Evolutionary conservation across 2,888 invertebrate species (phyloP), one percentile per base, ranked within the genome.

Genomic region (Lamellibrachia columna): DNA sequence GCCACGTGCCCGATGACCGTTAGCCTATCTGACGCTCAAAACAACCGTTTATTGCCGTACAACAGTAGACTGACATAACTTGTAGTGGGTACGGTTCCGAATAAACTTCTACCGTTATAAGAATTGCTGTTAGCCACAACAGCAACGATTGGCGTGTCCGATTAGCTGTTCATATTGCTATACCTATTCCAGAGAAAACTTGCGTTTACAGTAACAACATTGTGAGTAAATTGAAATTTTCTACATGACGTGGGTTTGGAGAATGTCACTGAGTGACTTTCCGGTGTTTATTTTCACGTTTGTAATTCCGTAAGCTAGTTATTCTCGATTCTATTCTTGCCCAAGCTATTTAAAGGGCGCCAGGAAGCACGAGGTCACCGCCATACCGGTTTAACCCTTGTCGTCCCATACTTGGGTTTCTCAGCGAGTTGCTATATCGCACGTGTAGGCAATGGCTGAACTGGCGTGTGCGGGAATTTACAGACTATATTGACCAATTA

Each of bases 281-380:
- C n/a, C 15, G 75, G 75, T 75, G 75, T 75, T 75, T 55, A 22
- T 6, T 75, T 75, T 75, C 75, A 6, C 22, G 75, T 22, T 15
- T 75, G 0, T 22, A n/a, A 6, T 15, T 22, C 22, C 60, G 75
- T 22, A n/a, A 22, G 75, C 22, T n/a, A 6, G 75, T n/a, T 22
- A 75, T 15, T 22, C 22, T 75, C 75, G 22, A n/a, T 22, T 15
- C 75, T 75, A 15, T 55, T 7, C 8, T 55, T 55, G 55, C 55
- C 75, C n/a, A 75, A 6, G 22, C 75, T 75, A 75, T 75, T 75
- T 75, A 75, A 75, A 75, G 75, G 22, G 75, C 75, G 75, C 75
- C 75, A 75, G 75, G 75, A 75, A 75, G n/a, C n/a, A 75, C 75
- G 75, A 75, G 75, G 75, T 75, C 75, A 75, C 15, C 75, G 75